Evolutionary conservation across 2,797 vertebrate species (phyloP), one percentile per base, ranked within the genome.

Genomic region (Limnodromus scolopaceus): DNA sequence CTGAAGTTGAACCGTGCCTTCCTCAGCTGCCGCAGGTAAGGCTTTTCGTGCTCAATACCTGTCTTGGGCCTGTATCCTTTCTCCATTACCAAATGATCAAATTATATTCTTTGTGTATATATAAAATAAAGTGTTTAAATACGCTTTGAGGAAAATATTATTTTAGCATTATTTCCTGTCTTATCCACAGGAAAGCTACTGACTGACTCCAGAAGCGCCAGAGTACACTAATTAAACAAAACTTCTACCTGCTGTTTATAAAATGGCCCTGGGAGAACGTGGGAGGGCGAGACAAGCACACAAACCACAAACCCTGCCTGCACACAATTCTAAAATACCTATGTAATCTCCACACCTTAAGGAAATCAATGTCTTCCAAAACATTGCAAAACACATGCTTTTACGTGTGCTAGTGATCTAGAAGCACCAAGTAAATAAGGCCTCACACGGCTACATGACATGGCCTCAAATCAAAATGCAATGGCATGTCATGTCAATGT

Each of bases 401-500:
- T 55, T 49, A 12, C 1, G 16, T 82, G 43, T 22, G 24, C 32
- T 60, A 51, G 10, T 1, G 16, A 34, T 23, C 43, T 11, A 72
- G n/a, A 45, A 1, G 4, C 69, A 69, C 12, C 43, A 80, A 54
- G 10, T 7, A 22, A 85, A 45, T 16, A 61, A 17, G 3, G 16
- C 14, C 27, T 39, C 24, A 19, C 1, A 2, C 3, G 25, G 36
- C 48, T 36, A 34, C 58, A 12, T 0, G 9, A 34, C 32, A 25
- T 0, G 9, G 71, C 15, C 30, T 49, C 48, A 43, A 36, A 71
- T 48, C 10, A 39, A 58, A 91, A 76, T 12, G 27, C 48, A 23
- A 0, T 3, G 6, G 19, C 27, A 10, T 0, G 23, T 60, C 11
- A 6, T 0, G 22, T 5, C 64, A 34, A 5, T 0, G 0, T 3